phyloP scores from a whole-genome alignment of 2,797 vertebrate species.

The Brachymystax lenok region DNA sequence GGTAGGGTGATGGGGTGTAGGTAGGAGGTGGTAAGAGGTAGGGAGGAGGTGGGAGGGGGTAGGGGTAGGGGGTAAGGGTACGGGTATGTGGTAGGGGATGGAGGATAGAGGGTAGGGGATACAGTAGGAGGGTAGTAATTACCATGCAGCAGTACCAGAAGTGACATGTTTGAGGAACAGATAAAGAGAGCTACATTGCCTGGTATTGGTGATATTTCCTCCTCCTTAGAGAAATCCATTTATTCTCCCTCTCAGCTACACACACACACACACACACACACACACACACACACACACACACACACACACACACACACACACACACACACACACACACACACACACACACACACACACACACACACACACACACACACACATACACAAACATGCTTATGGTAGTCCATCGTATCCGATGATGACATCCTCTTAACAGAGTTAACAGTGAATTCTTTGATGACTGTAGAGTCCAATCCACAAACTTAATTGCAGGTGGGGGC shows the following conservation, averaged over 20 bases:
- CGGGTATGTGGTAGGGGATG: not conserved
- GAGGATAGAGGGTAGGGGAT: not conserved
- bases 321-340: no score
- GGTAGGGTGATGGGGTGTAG: no score
- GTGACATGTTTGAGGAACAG: slow-evolving; percentile 99
- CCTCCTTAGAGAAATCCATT: slow-evolving; percentile 99
- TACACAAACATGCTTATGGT: no score
- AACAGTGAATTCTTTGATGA: no score
- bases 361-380: no score
- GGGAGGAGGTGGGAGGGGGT: not conserved
- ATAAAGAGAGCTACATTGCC: slow-evolving; percentile 99
- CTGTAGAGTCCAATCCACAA: no score
- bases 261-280: no score
- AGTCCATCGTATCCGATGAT: no score
- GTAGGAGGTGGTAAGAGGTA: slow-evolving; percentile 19
- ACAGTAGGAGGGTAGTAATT: slow-evolving; percentile 85
- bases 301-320: no score
- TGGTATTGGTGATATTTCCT: slow-evolving; percentile 99
- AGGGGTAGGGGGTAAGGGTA: not conserved
- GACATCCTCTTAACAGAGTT: slow-evolving; percentile 3
- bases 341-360: no score
- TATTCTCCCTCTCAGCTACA: slow-evolving; percentile 99
- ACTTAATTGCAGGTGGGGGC: no score
- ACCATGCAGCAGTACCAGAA: slow-evolving; percentile 98
- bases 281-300: no score